Conservation (phyloP, 2,888 invertebrate species). For the Dasypogon diadema region DNA sequence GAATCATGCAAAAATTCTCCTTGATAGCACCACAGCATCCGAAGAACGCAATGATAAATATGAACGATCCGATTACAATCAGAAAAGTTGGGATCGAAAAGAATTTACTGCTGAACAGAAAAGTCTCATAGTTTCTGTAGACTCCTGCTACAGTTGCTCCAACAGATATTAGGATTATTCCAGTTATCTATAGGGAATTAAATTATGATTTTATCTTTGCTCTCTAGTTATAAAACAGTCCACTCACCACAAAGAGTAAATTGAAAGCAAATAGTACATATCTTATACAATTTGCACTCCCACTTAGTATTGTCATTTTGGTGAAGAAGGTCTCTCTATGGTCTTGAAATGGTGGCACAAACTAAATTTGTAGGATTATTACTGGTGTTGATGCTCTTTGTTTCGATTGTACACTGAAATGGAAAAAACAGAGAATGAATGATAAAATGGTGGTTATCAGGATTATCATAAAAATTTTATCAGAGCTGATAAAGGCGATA, state of each 20-base stretch:
- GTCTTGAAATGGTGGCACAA: not conserved
- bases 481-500: no score
- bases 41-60: constrained; percentile 83
- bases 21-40: constrained; percentile 90
- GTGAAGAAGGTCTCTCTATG: not conserved
- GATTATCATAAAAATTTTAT: no score
- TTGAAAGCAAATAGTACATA: constrained; percentile 81
- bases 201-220: no score
- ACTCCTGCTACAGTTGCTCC: constrained; percentile 78
- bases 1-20: constrained; percentile 85
- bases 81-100: constrained; percentile 80
- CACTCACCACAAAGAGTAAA: constrained; percentile 81
- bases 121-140: constrained; percentile 76
- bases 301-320: constrained; percentile 68
- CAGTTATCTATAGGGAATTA: constrained; percentile 75
- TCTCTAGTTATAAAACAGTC: no score
- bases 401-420: no score
- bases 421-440: no score
- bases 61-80: constrained; percentile 76
- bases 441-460: no score
- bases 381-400: no score
- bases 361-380: no score
- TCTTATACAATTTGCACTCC: constrained; percentile 74
- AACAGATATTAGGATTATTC: constrained; percentile 80
- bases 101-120: constrained; percentile 76